Base-by-base conservation (phyloP, 1,140 invertebrate genomes). In the Drosophila seguyi region DNA sequence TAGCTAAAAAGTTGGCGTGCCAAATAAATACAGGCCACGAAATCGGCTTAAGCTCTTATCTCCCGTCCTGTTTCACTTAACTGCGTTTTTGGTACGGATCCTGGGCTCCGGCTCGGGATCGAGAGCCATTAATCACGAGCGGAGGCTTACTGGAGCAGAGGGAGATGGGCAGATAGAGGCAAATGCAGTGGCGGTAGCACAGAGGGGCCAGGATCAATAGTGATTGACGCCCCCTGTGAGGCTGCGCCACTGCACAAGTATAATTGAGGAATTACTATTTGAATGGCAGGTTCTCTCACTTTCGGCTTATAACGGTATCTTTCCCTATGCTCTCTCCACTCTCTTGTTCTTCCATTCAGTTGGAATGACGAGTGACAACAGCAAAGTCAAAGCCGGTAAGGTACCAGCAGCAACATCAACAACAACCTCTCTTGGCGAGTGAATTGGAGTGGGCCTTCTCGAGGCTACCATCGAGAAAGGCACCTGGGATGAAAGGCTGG, bases 211-310 rank as follows among this genome's bases (percentile, higher is more conserved):
- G 25, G 16, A 31, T 13, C 53, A 8, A 25, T 36, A 25, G 22
- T 8, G 14, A 25, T n/a, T 18, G 45, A 4, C 8, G 1, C 5
- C 14, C 56, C 38, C 38, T n/a, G 1, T 2, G 3, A 0, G 11
- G 1, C 3, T 14, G 25, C 61, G 38, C 18, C 55, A 4, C 20
- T 63, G 61, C 29, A 69, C 75, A 83, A 71, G 75, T 81, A 69
- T 90, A 90, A 91, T 91, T 91, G 90, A 91, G 77, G 90, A 91
- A 88, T 91, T 86, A 91, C 84, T 82, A 67, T 90, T 86, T 90
- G 90, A 82, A 65, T 75, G 85, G 62, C 79, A 69, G 63, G 48
- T 52, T 55, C 60, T 73, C 61, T 60, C 39, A 55, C 38, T 63
- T 27, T 27, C 13, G 25, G 58, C 53, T 66, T 77, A 57, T 48